Evolutionary conservation across 2,888 invertebrate species (phyloP).

Genomic region (Dryomyza anilis): DNA sequence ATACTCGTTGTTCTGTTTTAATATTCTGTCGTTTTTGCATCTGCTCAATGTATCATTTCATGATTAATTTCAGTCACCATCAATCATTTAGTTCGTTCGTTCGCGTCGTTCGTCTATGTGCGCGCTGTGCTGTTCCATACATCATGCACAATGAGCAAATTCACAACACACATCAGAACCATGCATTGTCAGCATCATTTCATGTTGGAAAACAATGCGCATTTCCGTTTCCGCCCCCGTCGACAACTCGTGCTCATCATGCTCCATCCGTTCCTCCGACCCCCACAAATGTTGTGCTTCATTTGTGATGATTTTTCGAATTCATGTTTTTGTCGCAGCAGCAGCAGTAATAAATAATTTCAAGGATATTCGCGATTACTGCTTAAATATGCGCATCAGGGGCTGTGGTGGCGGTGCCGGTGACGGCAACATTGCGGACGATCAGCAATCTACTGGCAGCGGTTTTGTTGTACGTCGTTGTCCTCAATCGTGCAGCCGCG

Average conservation of each 20-base stretch:
- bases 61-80: slow-evolving; percentile 24
- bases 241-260: not conserved
- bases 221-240: slow-evolving; percentile 7
- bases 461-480: not conserved
- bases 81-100: slow-evolving; percentile 8
- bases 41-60: slow-evolving; percentile 23
- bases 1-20: not conserved
- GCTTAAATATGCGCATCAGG: not conserved
- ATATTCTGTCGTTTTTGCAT: slow-evolving; percentile 20
- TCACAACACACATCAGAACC: slow-evolving; percentile 10
- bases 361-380: slow-evolving; percentile 20
- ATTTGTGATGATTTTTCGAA: not conserved
- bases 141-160: slow-evolving; percentile 3
- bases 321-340: not conserved
- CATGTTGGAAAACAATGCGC: slow-evolving; percentile 15
- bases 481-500: no score
- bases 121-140: not conserved
- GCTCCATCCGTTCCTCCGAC: not conserved
- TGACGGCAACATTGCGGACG: no score
- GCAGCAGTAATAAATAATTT: slow-evolving; percentile 16
- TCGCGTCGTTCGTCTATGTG: not conserved
- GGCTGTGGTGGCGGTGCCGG: not conserved
- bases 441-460: no score
- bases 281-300: slow-evolving; percentile 4
- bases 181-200: slow-evolving; percentile 10